Conservation (phyloP, 2,113 vertebrate genomes). For the Carassius auratus region DNA sequence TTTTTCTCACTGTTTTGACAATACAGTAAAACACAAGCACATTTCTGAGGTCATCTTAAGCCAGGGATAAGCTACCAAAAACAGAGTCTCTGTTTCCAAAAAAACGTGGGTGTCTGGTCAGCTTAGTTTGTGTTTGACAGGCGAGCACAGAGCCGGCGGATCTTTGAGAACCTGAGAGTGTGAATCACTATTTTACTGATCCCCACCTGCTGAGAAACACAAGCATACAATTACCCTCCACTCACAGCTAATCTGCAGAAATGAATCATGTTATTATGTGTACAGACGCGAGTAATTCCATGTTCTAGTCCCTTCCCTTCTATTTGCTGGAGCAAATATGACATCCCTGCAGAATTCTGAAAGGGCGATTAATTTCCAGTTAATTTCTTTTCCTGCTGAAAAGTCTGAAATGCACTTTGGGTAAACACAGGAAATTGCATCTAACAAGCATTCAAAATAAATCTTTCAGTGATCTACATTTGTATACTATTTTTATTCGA, state of each 20-base stretch:
- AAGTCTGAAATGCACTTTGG: conserved; percentile 19
- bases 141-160: neutral
- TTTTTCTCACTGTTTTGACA: neutral
- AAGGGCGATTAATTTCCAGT: conserved; percentile 68
- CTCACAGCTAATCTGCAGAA: conserved; percentile 58
- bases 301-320: conserved; percentile 62
- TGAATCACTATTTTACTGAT: conserved; percentile 35
- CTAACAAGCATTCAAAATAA: conserved; percentile 34
- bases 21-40: neutral
- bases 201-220: conserved; percentile 46
- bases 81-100: neutral
- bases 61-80: neutral
- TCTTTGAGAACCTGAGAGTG: conserved; percentile 12
- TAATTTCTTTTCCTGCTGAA: conserved; percentile 56
- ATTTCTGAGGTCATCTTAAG: neutral
- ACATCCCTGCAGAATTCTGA: conserved; percentile 28
- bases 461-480: conserved; percentile 10
- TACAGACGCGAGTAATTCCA: conserved; percentile 60
- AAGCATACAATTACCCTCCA: conserved; percentile 39
- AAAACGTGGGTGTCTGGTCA: neutral
- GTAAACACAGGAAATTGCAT: conserved; percentile 18
- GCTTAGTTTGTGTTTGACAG: neutral
- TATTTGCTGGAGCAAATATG: conserved; percentile 58
- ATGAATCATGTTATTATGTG: conserved; percentile 67
- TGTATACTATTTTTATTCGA: conserved; percentile 18